Evolutionary conservation across 2,888 invertebrate species (phyloP), one percentile per base, ranked within the genome.

Genomic region (Eugnorisma glareosa): DNA sequence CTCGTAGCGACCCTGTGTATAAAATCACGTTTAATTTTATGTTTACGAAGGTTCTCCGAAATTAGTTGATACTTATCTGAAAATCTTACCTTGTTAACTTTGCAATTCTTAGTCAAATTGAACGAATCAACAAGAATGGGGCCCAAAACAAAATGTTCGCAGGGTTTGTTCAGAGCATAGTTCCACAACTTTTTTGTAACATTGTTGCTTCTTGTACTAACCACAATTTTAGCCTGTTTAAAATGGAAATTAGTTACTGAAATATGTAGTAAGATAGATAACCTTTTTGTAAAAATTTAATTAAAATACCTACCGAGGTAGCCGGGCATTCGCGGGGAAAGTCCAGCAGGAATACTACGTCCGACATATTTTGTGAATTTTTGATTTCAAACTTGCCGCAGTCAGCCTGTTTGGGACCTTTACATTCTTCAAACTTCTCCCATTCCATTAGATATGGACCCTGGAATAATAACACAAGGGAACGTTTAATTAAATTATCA

Each of bases 121-220:
- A 95, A 94, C 10, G 93, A 85, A 7, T 92, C 93, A 24, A 87
- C 82, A 15, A 96, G 84, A 83, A 95, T 80, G 24, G 95, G 94
- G 0, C 96, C 95, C 83, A 95, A 81, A 64, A 95, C 95, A 83
- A 96, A 96, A 89, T 96, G 96, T 86, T 95, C 94, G 82, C 96
- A 96, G 0, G 96, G 96, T 63, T 93, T 93, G 73, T 93, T 93
- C 70, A 94, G 63, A 40, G 91, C 87, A 84, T 96, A 94, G 86
- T 94, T 95, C 91, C 92, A 94, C 64, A 96, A 86, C 83, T 92
- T 94, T 83, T 93, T 94, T 73, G 91, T 92, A 54, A 86, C 83
- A 73, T 92, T 94, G 72, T 93, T 93, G 67, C 84, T 91, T 81
- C 92, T 91, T 48, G 92, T 88, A 72, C 92, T 92, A 10, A 93